Conservation (phyloP, 2,888 invertebrate species). For the Drosophila affinis region DNA sequence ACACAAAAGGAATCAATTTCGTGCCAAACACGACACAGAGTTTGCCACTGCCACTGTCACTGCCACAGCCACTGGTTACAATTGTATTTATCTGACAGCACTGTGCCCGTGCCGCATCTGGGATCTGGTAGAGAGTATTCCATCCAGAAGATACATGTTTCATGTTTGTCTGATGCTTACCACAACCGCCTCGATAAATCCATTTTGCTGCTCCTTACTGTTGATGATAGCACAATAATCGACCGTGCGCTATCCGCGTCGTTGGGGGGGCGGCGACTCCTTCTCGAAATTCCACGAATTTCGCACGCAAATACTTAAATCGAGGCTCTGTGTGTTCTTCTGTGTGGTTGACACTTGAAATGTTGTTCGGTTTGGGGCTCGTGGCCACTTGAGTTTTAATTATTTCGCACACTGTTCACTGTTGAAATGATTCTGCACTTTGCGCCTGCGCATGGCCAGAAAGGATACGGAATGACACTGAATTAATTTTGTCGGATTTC, state of each 20-base stretch:
- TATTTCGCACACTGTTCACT: conserved; percentile 56
- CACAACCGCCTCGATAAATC: conserved; percentile 84
- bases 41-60: not conserved
- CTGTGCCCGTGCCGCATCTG: no score
- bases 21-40: conserved; percentile 46
- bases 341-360: conserved; percentile 21
- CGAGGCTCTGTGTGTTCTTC: not conserved
- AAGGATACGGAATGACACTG: conserved; percentile 36
- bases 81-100: no score
- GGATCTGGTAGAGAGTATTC: no score
- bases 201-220: conserved; percentile 76
- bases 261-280: conserved; percentile 4
- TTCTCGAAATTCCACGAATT: conserved; percentile 2
- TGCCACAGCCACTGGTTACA: conserved; percentile 13
- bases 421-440: conserved; percentile 52
- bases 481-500: conserved; percentile 1
- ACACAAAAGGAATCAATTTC: conserved; percentile 79
- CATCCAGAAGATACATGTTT: conserved; percentile 48
- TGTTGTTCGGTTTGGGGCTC: not conserved
- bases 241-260: conserved; percentile 46
- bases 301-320: conserved; percentile 39
- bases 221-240: conserved; percentile 46
- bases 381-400: conserved; percentile 71
- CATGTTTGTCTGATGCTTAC: conserved; percentile 81
- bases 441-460: conserved; percentile 67